Base-by-base conservation (phyloP, 2,113 vertebrate species). In the Murina feae region DNA sequence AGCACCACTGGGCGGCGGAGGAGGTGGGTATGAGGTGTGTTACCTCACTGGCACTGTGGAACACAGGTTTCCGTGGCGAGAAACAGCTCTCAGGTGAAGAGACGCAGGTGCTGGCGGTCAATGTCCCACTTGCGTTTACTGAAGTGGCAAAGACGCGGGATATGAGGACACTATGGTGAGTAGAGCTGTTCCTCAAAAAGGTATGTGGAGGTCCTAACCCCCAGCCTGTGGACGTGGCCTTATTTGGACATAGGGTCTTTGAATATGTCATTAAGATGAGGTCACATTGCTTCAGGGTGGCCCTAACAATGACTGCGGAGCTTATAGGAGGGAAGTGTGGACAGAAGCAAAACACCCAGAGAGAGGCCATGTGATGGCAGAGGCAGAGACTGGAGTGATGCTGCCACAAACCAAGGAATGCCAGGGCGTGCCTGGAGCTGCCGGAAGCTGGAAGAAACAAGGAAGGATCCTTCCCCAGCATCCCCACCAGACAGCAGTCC, bases 331-430 rank as follows among this genome's bases (percentile, higher is more conserved):
- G 53, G 74, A 65, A 32, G 23, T 51, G 4, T 23, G 21, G 14
- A 39, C 51, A 79, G 72, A 71, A 18, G 11, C n/a, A 51, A 6
- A 71, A n/a, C 51, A 32, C 39, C 23, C 2, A 6, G 42, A 60
- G 65, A 47, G 39, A 20, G 9, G 28, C 72, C 13, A 0, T 0
- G 17, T 2, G 66, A 23, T 3, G 6, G 20, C 1, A 7, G 35
- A 42, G 63, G 78, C 69, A 30, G 16, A 60, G 32, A 1, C 2
- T 3, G 3, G 32, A 18, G 37, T 1, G 13, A 23, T 2, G 11
- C 23, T 47, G 35, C 74, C 28, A 6, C 0, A 4, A 17, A 39
- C 44, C 65, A 13, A 11, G n/a, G 49, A 14, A 12, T 1, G 0
- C 44, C 35, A 23, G 44, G 11, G 37, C 30, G 35, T 4, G 9